Evolutionary conservation across 2,797 vertebrate genomes (phyloP), one percentile per base, ranked within the genome.

Genomic region (Crocodylus rhombifer): DNA sequence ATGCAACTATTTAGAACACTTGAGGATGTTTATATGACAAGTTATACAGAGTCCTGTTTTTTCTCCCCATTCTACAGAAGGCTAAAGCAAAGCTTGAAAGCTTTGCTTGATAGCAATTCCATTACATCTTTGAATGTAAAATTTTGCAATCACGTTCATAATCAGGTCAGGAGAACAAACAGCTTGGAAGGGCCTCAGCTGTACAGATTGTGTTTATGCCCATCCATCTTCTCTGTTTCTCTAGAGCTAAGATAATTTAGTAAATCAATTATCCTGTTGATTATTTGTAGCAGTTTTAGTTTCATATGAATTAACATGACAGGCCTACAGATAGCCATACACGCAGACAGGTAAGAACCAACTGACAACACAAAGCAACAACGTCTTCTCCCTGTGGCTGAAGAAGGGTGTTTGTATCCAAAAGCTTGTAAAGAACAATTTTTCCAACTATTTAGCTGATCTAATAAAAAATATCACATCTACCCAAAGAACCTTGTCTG

Each of bases 251-350:
- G 84, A 6, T 76, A 90, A 91, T 76, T 78, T 89, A 95, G 64
- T 56, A 26, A 95, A 91, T 69, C 91, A 36, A 61, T 93, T 79
- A 86, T 83, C 77, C 81, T 92, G 79, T 91, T 93, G 90, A 94
- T 82, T 90, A 95, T 84, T 18, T 4, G 77, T n/a, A 16, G 88
- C 65, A 80, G 84, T 82, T 95, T 94, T 89, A 93, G 67, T 86
- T 95, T 88, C 82, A 3, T 2, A 67, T 65, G 88, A 94, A 93
- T 84, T 89, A 91, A 85, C 69, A 85, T 11, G 7, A 12, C 28
- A 95, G 84, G 42, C 77, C 69, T 17, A 69, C 84, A 88, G 81
- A 55, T 42, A 96, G 90, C 60, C 90, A 81, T 86, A 94, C 90
- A 93, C 91, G 84, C 60, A 85, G 82, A 5, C 2, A 51, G 30